Evolutionary conservation across 2,113 vertebrate genomes (phyloP).

Genomic region (Galbula dea): DNA sequence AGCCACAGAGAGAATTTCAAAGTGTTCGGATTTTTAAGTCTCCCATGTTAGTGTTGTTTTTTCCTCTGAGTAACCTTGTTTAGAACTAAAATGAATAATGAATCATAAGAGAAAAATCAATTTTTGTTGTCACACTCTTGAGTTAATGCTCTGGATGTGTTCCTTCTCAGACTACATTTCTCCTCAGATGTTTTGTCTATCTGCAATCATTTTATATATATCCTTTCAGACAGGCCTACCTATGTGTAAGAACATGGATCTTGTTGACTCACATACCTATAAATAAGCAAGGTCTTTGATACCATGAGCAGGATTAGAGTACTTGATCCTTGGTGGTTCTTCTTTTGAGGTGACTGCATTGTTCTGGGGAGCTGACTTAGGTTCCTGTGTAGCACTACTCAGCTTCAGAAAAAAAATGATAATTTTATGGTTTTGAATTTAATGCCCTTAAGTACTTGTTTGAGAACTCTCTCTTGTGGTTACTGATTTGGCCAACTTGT

Average conservation of each 20-base stretch:
- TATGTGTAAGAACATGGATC: background rate
- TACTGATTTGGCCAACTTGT: background rate
- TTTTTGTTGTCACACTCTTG: background rate
- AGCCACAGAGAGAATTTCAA: background rate
- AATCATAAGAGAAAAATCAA: background rate
- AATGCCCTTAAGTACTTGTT: background rate
- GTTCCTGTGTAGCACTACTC: background rate
- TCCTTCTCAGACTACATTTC: background rate
- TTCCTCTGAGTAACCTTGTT: background rate
- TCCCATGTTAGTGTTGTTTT: background rate
- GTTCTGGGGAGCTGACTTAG: background rate
- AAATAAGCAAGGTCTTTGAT: background rate
- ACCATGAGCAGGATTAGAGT: background rate
- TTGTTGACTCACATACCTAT: background rate
- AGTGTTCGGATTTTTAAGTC: background rate
- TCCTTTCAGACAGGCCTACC: background rate
- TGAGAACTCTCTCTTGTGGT: background rate
- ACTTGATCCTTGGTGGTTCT: background rate
- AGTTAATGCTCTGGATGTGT: background rate
- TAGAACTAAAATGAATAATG: background rate
- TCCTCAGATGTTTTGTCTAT: background rate
- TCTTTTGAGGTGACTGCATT: background rate
- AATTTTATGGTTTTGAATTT: background rate
- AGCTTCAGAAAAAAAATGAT: background rate
- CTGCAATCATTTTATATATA: background rate